These are phyloP conservation scores for Manis javanica DNA, from an alignment of 2,797 vertebrate genomes.

Conservation along the genomic window DNA sequence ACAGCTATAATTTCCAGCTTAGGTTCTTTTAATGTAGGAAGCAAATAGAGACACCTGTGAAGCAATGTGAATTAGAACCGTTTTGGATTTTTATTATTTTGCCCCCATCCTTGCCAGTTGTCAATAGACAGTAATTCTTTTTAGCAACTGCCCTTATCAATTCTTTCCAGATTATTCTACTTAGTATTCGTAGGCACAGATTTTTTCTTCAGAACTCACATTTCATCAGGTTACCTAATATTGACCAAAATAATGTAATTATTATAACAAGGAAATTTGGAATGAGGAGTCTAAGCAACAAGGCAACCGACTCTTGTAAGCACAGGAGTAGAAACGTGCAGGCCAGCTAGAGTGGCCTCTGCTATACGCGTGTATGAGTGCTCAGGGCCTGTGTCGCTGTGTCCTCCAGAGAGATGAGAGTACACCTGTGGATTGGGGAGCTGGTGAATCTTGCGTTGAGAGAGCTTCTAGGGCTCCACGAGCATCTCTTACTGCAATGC, in stretches of 20 bases:
- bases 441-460: background rate
- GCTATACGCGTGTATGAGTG: fast-evolving
- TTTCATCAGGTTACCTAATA: slow-evolving; percentile 9
- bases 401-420: background rate
- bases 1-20: background rate
- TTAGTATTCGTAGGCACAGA: slow-evolving; percentile 23
- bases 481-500: background rate
- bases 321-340: background rate
- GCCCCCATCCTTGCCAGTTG: background rate
- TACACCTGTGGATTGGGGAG: background rate
- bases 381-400: background rate
- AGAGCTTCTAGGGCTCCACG: background rate
- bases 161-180: slow-evolving; percentile 31
- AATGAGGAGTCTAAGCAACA: slow-evolving; percentile 6
- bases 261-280: background rate
- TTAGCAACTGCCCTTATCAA: slow-evolving; percentile 22
- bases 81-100: background rate
- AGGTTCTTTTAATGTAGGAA: background rate
- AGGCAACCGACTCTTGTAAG: background rate
- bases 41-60: background rate
- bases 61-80: background rate
- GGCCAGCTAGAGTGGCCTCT: background rate
- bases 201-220: background rate
- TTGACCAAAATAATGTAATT: slow-evolving; percentile 31
- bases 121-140: background rate